These are phyloP conservation scores for Dunckerocampus dactyliophorus DNA, from an alignment of 2,113 vertebrate genomes.

Conservation along the genomic window DNA sequence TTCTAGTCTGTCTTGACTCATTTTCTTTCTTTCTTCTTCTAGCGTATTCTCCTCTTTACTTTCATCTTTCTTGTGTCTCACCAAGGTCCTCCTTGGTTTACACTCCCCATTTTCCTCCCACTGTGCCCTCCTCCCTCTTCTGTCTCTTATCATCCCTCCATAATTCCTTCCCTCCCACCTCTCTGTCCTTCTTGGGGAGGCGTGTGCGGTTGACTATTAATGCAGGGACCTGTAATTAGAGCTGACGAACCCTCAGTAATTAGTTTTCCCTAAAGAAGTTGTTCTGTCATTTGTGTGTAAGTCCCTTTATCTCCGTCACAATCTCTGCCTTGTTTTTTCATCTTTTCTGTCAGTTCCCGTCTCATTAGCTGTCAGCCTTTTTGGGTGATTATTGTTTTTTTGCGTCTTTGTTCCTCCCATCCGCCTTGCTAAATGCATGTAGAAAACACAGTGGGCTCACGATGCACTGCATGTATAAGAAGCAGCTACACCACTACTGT, in stretches of 20 bases:
- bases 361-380: slow-evolving; percentile 54
- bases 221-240: slow-evolving; percentile 73
- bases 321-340: slow-evolving; percentile 33
- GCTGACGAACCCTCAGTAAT: slow-evolving; percentile 73
- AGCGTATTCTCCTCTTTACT: slow-evolving; percentile 9
- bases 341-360: slow-evolving; percentile 49
- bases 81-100: slow-evolving; percentile 32
- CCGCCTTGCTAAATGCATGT: slow-evolving; percentile 34
- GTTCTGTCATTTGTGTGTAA: slow-evolving; percentile 56
- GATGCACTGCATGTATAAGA: slow-evolving; percentile 34
- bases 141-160: slow-evolving; percentile 30
- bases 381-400: slow-evolving; percentile 34
- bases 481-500: slow-evolving; percentile 39
- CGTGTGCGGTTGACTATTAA: slow-evolving; percentile 72
- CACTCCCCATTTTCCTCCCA: slow-evolving; percentile 8
- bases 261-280: slow-evolving; percentile 65
- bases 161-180: slow-evolving; percentile 36
- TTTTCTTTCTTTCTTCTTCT: slow-evolving; percentile 1
- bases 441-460: slow-evolving; percentile 32
- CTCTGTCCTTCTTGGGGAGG: slow-evolving; percentile 59
- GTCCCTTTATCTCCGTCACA: slow-evolving; percentile 56
- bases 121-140: not conserved
- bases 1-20: not conserved
- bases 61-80: slow-evolving; percentile 27
- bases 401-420: slow-evolving; percentile 42